These are phyloP conservation scores for Motacilla tschutschensis DNA, from an alignment of 2,113 vertebrate species.

Conservation along the genomic window DNA sequence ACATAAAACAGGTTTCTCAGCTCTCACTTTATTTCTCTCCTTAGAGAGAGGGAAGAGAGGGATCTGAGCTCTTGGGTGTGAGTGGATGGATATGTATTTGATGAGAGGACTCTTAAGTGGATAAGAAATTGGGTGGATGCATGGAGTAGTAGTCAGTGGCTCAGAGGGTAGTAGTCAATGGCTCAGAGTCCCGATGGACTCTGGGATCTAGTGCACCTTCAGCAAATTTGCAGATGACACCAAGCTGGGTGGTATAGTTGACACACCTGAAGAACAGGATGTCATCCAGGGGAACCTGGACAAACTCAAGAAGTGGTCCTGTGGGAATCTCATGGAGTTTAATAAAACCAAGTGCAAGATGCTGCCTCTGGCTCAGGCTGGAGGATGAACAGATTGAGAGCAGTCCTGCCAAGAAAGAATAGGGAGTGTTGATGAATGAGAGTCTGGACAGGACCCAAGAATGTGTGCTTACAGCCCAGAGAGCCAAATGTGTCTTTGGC, in stretches of 20 bases:
- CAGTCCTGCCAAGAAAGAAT: background rate
- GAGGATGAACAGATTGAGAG: background rate
- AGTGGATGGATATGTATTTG: background rate
- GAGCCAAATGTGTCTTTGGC: background rate
- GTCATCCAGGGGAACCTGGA: background rate
- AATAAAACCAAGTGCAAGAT: background rate
- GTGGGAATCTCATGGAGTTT: background rate
- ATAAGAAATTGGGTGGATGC: background rate
- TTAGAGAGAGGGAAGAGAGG: background rate
- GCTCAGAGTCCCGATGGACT: accelerated
- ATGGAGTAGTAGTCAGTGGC: background rate
- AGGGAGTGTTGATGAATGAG: background rate
- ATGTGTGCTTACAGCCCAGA: background rate
- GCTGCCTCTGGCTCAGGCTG: background rate
- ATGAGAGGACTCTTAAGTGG: background rate
- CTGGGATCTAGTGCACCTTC: background rate
- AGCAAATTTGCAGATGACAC: background rate
- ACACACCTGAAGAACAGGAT: background rate
- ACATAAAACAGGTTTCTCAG: conserved; percentile 3
- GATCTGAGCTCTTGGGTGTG: background rate
- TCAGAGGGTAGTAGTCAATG: background rate
- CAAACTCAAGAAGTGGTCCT: background rate
- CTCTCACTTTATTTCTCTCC: background rate
- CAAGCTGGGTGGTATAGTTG: background rate
- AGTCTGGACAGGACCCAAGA: background rate